These are phyloP conservation scores for Aphaenogaster floridana DNA, from an alignment of 1,140 invertebrate species.

Conservation along the genomic window DNA sequence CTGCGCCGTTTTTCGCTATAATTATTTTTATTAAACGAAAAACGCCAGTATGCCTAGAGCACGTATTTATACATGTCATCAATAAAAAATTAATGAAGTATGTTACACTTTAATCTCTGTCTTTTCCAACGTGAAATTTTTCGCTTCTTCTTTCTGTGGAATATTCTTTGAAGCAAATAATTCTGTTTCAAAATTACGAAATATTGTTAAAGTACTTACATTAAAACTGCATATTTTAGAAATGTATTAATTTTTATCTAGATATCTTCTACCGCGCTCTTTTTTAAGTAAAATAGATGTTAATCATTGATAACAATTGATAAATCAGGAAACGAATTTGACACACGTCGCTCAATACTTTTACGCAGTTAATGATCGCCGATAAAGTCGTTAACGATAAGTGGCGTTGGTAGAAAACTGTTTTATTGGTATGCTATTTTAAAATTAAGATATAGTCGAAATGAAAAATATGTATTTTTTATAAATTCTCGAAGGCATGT, in stretches of 20 bases:
- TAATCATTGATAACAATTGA: conserved; percentile 2
- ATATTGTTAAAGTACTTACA: not conserved
- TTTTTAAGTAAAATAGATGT: not conserved
- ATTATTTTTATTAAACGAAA: conserved; percentile 68
- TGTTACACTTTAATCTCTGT: conserved; percentile 33
- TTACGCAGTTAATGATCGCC: not conserved
- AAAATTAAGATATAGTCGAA: too few relatives aligned
- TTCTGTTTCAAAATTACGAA: not conserved
- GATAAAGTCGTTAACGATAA: not conserved
- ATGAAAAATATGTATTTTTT: too few relatives aligned
- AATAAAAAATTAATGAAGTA: conserved; percentile 67
- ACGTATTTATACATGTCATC: conserved; percentile 67
- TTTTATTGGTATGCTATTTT: not conserved
- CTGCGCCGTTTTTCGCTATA: conserved; percentile 62
- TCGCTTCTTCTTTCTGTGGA: not conserved
- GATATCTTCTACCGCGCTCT: not conserved
- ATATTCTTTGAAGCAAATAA: not conserved
- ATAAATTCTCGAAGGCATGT: too few relatives aligned
- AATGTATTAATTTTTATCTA: not conserved
- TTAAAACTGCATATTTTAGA: conserved; percentile 5
- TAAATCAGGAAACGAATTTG: conserved; percentile 17
- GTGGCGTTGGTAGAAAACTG: not conserved
- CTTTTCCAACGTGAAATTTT: not conserved
- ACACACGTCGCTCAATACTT: not conserved
- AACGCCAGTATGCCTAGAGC: conserved; percentile 49